Conservation (phyloP, 1,140 invertebrate species). For the Pseudomyrmex gracilis region DNA sequence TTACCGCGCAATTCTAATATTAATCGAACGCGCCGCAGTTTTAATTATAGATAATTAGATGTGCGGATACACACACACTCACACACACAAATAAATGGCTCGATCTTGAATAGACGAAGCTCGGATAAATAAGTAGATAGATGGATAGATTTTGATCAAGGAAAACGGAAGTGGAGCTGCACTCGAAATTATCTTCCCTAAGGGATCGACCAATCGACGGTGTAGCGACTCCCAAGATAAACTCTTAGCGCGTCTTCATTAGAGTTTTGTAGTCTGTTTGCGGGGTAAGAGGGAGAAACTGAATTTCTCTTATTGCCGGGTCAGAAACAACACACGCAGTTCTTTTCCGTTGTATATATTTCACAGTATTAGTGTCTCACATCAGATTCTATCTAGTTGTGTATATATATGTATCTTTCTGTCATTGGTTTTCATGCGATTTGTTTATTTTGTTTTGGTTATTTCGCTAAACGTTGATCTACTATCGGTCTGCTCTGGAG, state of each 20-base stretch:
- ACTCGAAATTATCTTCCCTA: conserved; percentile 70
- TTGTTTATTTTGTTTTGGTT: no score
- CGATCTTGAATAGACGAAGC: not conserved
- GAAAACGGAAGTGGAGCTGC: conserved; percentile 19
- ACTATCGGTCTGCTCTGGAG: no score
- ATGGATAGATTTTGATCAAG: conserved; percentile 38
- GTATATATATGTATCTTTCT: no score
- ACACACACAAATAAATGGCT: conserved; percentile 3
- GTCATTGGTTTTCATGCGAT: no score
- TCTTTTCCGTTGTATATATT: not conserved
- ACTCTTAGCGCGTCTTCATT: conserved; percentile 78
- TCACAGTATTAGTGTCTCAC: no score
- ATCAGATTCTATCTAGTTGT: no score
- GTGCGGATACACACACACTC: not conserved
- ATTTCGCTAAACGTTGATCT: no score
- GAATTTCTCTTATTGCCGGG: conserved; percentile 70
- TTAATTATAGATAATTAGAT: not conserved
- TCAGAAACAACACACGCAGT: conserved; percentile 70
- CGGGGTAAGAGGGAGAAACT: conserved; percentile 23
- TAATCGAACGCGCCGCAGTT: not conserved
- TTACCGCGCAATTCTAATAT: no score
- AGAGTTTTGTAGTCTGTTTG: conserved; percentile 77
- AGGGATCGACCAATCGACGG: conserved; percentile 68
- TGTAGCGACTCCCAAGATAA: conserved; percentile 73
- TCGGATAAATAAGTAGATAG: conserved; percentile 18